Conservation (phyloP, 2,888 invertebrate species). For the Phragmatobia fuliginosa region DNA sequence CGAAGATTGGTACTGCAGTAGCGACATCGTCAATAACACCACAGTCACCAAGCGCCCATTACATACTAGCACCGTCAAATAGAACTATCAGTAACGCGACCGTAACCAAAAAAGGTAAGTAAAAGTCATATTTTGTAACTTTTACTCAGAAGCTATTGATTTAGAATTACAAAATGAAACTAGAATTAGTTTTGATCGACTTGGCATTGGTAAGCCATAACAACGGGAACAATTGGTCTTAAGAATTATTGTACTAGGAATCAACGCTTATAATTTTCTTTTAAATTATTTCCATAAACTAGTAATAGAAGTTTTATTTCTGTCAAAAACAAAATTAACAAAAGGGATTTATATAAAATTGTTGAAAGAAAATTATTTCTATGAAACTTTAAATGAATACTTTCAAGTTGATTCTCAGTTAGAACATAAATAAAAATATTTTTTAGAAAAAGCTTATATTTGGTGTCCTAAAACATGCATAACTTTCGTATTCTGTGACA, state of each 20-base stretch:
- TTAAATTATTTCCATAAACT: no score
- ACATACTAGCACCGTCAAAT: constrained; percentile 80
- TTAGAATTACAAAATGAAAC: no score
- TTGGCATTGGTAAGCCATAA: no score
- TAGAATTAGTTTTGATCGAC: no score
- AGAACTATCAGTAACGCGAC: constrained; percentile 76
- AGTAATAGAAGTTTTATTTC: no score
- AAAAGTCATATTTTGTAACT: background rate
- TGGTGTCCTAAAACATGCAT: constrained; percentile 8
- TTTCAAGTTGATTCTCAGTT: background rate
- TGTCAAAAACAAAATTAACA: background rate
- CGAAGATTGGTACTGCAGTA: constrained; percentile 62
- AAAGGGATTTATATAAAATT: background rate
- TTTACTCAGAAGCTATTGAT: no score
- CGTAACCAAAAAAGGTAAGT: constrained; percentile 82
- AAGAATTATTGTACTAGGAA: no score
- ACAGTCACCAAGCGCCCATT: constrained; percentile 82
- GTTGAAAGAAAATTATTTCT: background rate
- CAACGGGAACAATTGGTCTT: background rate
- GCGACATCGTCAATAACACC: constrained; percentile 78
- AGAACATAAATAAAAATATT: background rate
- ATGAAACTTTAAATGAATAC: no score
- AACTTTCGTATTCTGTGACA: constrained; percentile 15
- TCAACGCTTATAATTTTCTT: no score
- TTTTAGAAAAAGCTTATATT: background rate